Conservation (phyloP, 2,888 invertebrate species). For the Baronia brevicornis region DNA sequence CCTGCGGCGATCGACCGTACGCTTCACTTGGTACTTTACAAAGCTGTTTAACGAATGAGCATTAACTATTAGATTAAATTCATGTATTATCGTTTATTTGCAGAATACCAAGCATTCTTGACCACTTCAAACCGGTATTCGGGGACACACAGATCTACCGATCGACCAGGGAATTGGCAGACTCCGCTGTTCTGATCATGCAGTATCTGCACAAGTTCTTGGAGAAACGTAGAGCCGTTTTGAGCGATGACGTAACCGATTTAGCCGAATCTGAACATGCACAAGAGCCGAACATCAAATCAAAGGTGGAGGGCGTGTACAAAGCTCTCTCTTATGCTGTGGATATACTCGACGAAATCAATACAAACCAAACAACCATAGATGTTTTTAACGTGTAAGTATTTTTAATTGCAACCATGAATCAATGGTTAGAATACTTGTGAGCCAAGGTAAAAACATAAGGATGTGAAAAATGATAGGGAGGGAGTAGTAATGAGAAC, state of each 20-base stretch:
- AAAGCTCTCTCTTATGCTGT: constrained; percentile 36
- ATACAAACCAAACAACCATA: constrained; percentile 26
- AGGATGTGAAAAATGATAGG: no score
- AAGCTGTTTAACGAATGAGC: no score
- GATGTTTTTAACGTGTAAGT: constrained; percentile 60
- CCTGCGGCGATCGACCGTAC: no score
- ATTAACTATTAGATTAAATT: no score
- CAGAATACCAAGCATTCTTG: constrained; percentile 51
- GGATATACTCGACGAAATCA: constrained; percentile 28
- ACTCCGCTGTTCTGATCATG: constrained; percentile 34
- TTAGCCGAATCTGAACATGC: constrained; percentile 18
- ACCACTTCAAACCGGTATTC: constrained; percentile 54
- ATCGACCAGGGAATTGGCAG: constrained; percentile 40
- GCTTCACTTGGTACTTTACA: no score
- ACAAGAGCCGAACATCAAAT: constrained; percentile 20
- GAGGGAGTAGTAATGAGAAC: no score
- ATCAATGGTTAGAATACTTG: no score
- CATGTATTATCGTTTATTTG: constrained; percentile 22
- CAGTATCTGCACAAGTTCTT: constrained; percentile 45
- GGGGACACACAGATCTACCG: constrained; percentile 51
- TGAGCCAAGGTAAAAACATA: no score
- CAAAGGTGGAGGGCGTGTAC: constrained; percentile 21
- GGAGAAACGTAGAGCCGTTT: constrained; percentile 25
- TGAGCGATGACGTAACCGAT: constrained; percentile 18
- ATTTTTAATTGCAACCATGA: no score